Conservation (phyloP, 2,797 vertebrate species). For the Toxotes lorentzi region DNA sequence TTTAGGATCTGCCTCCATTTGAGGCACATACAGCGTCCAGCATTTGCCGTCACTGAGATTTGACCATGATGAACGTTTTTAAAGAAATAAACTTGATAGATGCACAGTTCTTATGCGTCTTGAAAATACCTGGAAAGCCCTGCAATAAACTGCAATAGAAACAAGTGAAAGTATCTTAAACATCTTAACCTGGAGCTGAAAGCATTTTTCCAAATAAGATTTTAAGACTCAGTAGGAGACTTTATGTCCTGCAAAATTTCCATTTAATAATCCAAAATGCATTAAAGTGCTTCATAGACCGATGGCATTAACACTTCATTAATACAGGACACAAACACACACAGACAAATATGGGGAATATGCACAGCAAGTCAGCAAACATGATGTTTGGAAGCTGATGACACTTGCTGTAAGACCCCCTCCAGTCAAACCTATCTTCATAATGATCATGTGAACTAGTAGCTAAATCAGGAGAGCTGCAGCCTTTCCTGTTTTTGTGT, state of each 20-base stretch:
- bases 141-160: background rate
- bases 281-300: background rate
- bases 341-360: background rate
- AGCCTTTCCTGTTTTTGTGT: conserved; percentile 55
- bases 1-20: background rate
- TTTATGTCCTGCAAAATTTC: background rate
- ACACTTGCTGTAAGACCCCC: conserved; percentile 57
- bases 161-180: background rate
- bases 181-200: no score
- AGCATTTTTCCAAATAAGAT: background rate
- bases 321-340: background rate
- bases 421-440: conserved; percentile 35
- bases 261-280: conserved; percentile 16
- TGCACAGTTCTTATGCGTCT: background rate
- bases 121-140: no score
- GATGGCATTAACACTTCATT: background rate
- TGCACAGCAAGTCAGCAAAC: conserved; percentile 14
- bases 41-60: background rate
- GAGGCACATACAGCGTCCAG: background rate
- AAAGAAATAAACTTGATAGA: background rate
- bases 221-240: background rate
- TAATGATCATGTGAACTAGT: conserved; percentile 35
- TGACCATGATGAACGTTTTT: background rate
- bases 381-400: conserved; percentile 47
- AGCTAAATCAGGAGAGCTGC: conserved; percentile 32